Evolutionary conservation across 1,140 invertebrate genomes (phyloP), one percentile per base, ranked within the genome.

Genomic region (Pristionchus pacificus): DNA sequence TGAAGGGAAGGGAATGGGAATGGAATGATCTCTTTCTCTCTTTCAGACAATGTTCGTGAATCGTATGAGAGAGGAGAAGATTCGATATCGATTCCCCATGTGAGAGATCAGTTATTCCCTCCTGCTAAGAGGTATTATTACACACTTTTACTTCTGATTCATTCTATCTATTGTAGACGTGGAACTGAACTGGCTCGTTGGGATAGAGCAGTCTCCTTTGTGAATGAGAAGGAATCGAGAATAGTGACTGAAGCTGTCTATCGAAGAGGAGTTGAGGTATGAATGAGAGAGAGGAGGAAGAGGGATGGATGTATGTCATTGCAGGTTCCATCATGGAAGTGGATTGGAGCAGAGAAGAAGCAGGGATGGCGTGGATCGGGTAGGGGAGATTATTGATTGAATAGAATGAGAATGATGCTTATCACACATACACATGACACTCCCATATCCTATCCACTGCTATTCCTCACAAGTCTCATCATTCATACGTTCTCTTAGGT

Each of bases 151-250:
- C 6, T 6, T 49, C 19, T 19, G 6, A 10, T 49, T 10, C 38
- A 49, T 19, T 49, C 38, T 67, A 28, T 69, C 33, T n/a, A n/a
- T n/a, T n/a, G n/a, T n/a, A 69, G 67, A 69, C 27, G 67, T 30
- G 67, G 31, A 15, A 58, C 6, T 3, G 61, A 69, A 25, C 2
- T 67, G 67, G 58, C 60, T 68, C 67, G 60, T 32, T 69, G 67
- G 67, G 67, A 69, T 24, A 49, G 57, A 25, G 67, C 67, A 24
- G 67, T 62, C 19, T 2, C 10, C 2, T 69, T 67, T 58, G 64
- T 69, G 3, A 38, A 69, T 57, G 67, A 65, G 58, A 69, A 62
- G 19, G 67, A 69, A 38, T 69, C 67, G 10, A 19, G 67, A 24
- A 69, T 69, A n/a, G 60, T 57, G n/a, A 69, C 67, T 15, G 67